Conservation (phyloP, 2,797 vertebrate genomes). For the Scleropages formosus region DNA sequence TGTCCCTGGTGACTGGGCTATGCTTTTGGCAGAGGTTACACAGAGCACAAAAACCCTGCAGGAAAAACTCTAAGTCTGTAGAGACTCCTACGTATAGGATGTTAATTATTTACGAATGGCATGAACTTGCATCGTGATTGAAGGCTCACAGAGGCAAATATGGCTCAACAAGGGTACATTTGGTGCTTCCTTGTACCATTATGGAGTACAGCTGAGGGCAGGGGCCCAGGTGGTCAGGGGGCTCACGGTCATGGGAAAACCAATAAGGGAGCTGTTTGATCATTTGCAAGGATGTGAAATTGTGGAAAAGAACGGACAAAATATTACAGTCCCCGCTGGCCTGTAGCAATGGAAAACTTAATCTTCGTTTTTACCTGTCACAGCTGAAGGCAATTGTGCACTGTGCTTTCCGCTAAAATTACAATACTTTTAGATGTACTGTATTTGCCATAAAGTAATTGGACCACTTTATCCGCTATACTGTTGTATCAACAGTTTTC, state of each 20-base stretch:
- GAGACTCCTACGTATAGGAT: not conserved
- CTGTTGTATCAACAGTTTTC: not conserved
- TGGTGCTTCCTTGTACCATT: slow-evolving; percentile 1
- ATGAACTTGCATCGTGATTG: not conserved
- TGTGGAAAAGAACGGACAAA: not conserved
- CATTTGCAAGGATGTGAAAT: not conserved
- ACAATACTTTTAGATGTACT: not conserved
- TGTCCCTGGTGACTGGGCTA: slow-evolving; percentile 16
- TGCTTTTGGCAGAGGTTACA: not conserved
- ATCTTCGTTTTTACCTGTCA: not conserved
- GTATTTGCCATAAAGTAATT: not conserved
- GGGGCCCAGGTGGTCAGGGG: too few species aligned
- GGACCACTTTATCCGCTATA: not conserved
- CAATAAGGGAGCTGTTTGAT: slow-evolving; percentile 16
- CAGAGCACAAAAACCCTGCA: not conserved
- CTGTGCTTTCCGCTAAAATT: not conserved
- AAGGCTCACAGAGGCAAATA: not conserved
- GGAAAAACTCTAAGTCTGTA: not conserved
- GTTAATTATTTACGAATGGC: not conserved
- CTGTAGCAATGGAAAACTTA: not conserved
- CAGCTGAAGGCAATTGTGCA: not conserved
- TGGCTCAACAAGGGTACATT: slow-evolving; percentile 20
- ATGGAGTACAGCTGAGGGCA: slow-evolving; percentile 1
- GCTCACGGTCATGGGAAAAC: not conserved
- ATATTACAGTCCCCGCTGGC: not conserved